A percentile compares a stretch with the other conserved stretches of the same genome.
phyloP scores from a whole-genome alignment of 2,113 vertebrate genomes.

The Prunella himalayana region DNA sequence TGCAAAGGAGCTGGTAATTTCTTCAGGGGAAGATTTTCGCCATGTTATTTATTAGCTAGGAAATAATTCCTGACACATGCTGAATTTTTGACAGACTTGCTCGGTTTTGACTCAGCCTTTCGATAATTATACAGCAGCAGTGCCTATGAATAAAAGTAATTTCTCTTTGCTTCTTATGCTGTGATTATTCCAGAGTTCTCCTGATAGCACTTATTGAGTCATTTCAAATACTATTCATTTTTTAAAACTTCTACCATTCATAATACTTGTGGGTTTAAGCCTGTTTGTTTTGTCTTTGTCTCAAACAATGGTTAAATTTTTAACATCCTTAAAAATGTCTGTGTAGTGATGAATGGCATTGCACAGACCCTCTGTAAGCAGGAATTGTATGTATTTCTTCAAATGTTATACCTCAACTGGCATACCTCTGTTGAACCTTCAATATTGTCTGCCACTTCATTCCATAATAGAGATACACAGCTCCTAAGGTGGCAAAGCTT shows the following conservation, averaged over 20 bases:
- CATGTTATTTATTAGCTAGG: background rate
- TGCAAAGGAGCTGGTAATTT: constrained; percentile 3
- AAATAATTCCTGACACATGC: constrained; percentile 24
- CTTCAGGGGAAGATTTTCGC: constrained; percentile 47
- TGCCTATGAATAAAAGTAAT: constrained; percentile 31
- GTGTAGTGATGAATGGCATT: background rate
- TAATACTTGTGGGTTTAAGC: background rate
- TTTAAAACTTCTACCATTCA: constrained; percentile 3
- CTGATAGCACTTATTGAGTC: background rate
- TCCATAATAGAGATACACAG: background rate
- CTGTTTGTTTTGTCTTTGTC: constrained; percentile 4
- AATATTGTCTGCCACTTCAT: background rate
- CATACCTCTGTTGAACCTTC: background rate
- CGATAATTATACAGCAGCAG: constrained; percentile 38
- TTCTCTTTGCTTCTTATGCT: constrained; percentile 28
- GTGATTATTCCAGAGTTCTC: background rate
- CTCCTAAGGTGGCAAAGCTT: background rate
- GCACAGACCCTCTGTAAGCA: background rate
- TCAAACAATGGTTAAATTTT: background rate
- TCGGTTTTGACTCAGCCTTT: constrained; percentile 28
- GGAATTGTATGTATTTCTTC: background rate
- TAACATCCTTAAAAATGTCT: background rate
- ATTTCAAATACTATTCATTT: constrained; percentile 10
- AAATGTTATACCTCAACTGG: background rate
- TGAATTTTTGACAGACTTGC: constrained; percentile 6